Evolutionary conservation across 92 coral and sea anemone genomes (phyloP), one percentile per base, ranked within the genome.

Genomic region (Phenganax subtilis): DNA sequence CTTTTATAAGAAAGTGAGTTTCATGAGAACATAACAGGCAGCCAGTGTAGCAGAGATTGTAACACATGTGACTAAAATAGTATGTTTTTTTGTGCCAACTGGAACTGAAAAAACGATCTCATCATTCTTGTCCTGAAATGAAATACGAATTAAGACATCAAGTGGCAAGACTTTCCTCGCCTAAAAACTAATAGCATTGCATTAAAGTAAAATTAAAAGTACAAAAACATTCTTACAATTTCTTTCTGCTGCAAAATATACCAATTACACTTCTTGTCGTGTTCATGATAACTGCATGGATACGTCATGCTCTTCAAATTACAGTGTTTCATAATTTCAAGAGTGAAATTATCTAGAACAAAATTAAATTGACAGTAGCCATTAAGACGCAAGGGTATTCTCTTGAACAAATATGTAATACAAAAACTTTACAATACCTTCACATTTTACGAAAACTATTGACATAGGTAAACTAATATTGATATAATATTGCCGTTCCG

Each of bases 361-460:
- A 47, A 72, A 11, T 0, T 8, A 72, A n/a, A 72, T 72, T 0
- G 12, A 9, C 56, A 14, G 12, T n/a, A 27, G 9, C n/a, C 10
- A 0, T 47, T 11, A n/a, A 37, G 47, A 37, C 3, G 47, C 47
- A 37, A 37, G 47, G 47, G 5, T 37, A 37, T 37, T 37, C 47
- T 37, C 47, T 37, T 37, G 47, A 37, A 37, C 2, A 37, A 37
- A 14, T 47, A 12, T 72, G 52, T 28, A 0, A 14, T 51, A 8
- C 9, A 44, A 47, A 52, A 47, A 44, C 10, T 51, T 69, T 69
- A 7, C 9, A 77, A 30, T 56, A 87, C 88, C 90, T 68, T 85
- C 14, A 64, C 88, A 87, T 75, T 67, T 75, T 69, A 72, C 88
- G 75, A 87, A 66, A 67, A 87, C 44, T 62, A 51, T 67, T 17